Evolutionary conservation across 2,888 invertebrate genomes (phyloP).

Genomic region (Scaptomyza flava): DNA sequence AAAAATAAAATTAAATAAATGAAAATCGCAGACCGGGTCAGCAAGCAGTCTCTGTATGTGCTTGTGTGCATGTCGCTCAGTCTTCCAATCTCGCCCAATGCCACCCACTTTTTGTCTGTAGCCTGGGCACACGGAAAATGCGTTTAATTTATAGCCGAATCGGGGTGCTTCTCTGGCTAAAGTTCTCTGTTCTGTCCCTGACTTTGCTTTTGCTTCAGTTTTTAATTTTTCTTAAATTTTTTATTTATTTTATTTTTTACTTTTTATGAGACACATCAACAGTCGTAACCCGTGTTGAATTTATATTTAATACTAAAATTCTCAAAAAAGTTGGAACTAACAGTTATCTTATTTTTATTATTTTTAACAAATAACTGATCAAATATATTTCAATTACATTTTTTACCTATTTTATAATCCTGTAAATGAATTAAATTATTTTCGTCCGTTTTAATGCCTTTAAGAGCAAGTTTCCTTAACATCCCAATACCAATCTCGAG

Average conservation of each 20-base stretch:
- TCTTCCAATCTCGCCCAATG: constrained; percentile 2
- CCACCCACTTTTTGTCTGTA: constrained; percentile 19
- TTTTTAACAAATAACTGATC: no score
- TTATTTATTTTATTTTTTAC: constrained; percentile 19
- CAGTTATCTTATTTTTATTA: no score
- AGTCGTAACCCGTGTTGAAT: constrained; percentile 12
- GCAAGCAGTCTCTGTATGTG: neutral
- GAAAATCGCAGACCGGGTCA: constrained; percentile 37
- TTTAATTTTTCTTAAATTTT: constrained; percentile 1
- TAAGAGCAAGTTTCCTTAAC: constrained; percentile 1
- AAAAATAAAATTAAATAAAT: constrained; percentile 73
- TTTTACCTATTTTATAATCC: no score
- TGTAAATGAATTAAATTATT: no score
- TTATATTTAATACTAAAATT: no score
- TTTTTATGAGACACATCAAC: constrained; percentile 14
- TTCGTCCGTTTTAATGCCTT: neutral
- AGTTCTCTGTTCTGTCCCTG: constrained; percentile 20
- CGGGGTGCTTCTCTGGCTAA: constrained; percentile 36
- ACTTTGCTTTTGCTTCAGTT: constrained; percentile 13
- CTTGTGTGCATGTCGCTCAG: neutral
- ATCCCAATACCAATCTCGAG: neutral
- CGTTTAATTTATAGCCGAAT: constrained; percentile 64
- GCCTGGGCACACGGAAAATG: constrained; percentile 67
- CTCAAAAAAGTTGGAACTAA: no score
- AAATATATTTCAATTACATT: no score